Evolutionary conservation across 2,797 vertebrate genomes (phyloP).

Genomic region (Eulemur rubriventer): DNA sequence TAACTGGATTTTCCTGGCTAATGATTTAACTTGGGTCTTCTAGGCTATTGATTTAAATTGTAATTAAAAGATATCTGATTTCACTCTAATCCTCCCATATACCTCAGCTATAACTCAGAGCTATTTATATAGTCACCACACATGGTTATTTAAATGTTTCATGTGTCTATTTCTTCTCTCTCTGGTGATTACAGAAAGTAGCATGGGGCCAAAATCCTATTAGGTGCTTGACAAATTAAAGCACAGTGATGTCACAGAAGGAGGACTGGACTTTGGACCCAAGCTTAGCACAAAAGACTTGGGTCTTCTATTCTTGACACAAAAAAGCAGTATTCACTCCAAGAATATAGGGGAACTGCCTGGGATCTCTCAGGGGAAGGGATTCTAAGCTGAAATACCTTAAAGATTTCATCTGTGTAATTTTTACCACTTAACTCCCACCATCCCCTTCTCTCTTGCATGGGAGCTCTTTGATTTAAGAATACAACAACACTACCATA

Average conservation of each 20-base stretch:
- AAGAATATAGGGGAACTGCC: background rate
- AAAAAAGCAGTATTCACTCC: conserved; percentile 29
- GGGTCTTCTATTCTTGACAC: background rate
- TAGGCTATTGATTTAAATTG: conserved; percentile 67
- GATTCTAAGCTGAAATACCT: background rate
- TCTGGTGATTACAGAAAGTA: conserved; percentile 36
- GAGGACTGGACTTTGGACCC: background rate
- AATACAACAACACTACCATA: background rate
- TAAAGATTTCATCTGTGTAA: conserved; percentile 44
- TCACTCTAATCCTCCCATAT: conserved; percentile 59
- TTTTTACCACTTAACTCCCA: background rate
- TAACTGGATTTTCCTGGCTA: conserved; percentile 54
- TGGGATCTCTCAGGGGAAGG: background rate
- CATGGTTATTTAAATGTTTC: conserved; percentile 53
- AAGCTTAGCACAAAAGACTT: background rate
- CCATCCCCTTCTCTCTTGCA: background rate
- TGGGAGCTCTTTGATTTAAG: conserved; percentile 18
- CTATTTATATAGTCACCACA: conserved; percentile 47
- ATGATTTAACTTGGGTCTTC: conserved; percentile 61
- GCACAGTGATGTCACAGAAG: background rate
- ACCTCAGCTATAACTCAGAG: conserved; percentile 50
- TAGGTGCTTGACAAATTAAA: conserved; percentile 47
- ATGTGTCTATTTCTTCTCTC: conserved; percentile 50
- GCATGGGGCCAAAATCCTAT: conserved; percentile 23
- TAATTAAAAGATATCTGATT: conserved; percentile 71